These are phyloP conservation scores for Periparus ater DNA, from an alignment of 2,797 vertebrate species.

Conservation along the genomic window DNA sequence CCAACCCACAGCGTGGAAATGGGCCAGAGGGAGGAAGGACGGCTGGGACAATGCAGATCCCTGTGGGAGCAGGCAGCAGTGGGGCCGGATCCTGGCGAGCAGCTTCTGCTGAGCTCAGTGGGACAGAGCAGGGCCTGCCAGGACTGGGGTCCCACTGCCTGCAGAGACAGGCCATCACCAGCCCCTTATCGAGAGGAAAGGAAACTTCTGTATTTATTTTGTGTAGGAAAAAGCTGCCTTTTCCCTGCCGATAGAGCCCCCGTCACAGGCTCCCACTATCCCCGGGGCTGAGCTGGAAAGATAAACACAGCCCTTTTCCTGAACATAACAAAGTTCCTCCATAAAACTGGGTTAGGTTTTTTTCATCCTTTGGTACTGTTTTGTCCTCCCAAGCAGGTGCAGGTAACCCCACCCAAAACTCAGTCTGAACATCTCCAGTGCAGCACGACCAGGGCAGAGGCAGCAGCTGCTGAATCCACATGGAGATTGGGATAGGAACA, in stretches of 20 bases:
- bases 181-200: slow-evolving; percentile 29
- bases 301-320: slow-evolving; percentile 71
- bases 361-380: background rate
- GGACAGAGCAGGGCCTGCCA: background rate
- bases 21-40: background rate
- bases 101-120: background rate
- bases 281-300: slow-evolving; percentile 45
- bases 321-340: slow-evolving; percentile 38
- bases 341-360: background rate
- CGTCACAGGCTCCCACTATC: background rate
- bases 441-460: rapidly evolving
- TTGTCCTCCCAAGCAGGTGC: background rate
- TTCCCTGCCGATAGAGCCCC: background rate
- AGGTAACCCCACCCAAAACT: background rate
- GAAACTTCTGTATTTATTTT: slow-evolving; percentile 36
- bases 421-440: rapidly evolving
- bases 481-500: rapidly evolving
- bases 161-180: background rate
- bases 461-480: background rate
- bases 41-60: background rate
- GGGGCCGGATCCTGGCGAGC: background rate
- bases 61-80: background rate
- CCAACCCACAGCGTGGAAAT: background rate
- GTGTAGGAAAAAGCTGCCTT: slow-evolving; percentile 13
- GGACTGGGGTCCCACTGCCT: background rate